phyloP scores from a whole-genome alignment of 37 sponge, comb jelly and placozoan species.

The Spongilla lacustris region DNA sequence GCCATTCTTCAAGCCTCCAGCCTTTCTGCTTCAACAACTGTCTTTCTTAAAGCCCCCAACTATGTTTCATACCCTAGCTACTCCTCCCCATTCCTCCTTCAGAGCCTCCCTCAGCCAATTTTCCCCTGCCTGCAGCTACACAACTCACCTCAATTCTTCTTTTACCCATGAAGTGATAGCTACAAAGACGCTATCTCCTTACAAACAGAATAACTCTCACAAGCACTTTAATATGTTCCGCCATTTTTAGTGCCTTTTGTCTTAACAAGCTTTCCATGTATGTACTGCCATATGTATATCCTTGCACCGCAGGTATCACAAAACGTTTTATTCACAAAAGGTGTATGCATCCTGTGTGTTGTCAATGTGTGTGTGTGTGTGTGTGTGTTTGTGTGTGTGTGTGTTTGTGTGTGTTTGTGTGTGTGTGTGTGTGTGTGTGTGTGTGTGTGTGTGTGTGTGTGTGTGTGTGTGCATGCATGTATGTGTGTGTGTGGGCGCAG shows the following conservation, averaged over 20 bases:
- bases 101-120: not conserved
- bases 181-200: not conserved
- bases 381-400: not conserved
- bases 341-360: not conserved
- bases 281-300: not conserved
- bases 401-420: not conserved
- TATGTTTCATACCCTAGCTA: no score
- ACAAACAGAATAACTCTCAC: not conserved
- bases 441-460: not conserved
- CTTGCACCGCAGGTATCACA: not conserved
- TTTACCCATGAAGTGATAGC: not conserved
- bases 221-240: not conserved
- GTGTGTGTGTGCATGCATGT: no score
- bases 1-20: not conserved
- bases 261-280: not conserved
- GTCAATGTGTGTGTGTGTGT: not conserved
- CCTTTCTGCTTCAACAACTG: not conserved
- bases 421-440: not conserved
- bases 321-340: not conserved
- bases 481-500: no score
- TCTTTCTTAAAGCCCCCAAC: not conserved
- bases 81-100: no score
- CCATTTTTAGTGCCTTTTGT: not conserved
- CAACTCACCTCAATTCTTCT: not conserved
- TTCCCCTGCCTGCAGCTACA: not conserved